phyloP scores from a whole-genome alignment of 30 jellyfish, hydroid and myxozoan species.

The Hydra vulgaris region DNA sequence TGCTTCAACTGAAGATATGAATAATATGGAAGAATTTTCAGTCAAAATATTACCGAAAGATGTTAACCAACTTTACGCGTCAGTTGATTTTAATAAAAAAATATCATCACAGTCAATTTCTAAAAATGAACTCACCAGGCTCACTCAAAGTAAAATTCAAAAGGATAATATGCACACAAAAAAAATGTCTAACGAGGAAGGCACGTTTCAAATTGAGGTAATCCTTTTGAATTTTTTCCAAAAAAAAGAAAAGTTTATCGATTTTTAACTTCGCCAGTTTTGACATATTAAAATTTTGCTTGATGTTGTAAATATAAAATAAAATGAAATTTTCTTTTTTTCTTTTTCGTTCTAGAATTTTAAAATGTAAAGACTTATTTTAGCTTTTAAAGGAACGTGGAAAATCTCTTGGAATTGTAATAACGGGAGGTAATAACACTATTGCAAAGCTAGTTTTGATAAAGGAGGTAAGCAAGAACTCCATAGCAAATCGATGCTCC shows the following conservation, averaged over 20 bases:
- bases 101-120: too few relatives aligned
- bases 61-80: conserved; percentile 44
- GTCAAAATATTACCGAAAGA: conserved; percentile 6
- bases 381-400: conserved; percentile 85
- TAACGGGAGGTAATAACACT: conserved; percentile 89
- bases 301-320: too few relatives aligned
- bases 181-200: conserved; percentile 3
- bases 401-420: conserved; percentile 77
- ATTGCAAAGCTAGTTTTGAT: conserved; percentile 51
- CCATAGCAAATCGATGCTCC: conserved; percentile 62
- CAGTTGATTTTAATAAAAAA: conserved; percentile 39
- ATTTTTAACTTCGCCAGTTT: too few relatives aligned
- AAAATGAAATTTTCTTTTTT: too few relatives aligned
- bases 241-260: too few relatives aligned
- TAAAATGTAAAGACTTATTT: not conserved
- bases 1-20: too few relatives aligned
- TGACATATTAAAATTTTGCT: too few relatives aligned
- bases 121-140: too few relatives aligned
- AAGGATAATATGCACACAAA: not conserved
- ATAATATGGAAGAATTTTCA: not conserved
- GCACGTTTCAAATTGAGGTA: conserved; percentile 22
- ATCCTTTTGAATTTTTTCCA: not conserved
- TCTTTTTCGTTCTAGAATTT: not conserved
- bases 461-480: conserved; percentile 32
- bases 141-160: not conserved